phyloP scores from a whole-genome alignment of 2,888 invertebrate species.

The Nymphalis polychloros region DNA sequence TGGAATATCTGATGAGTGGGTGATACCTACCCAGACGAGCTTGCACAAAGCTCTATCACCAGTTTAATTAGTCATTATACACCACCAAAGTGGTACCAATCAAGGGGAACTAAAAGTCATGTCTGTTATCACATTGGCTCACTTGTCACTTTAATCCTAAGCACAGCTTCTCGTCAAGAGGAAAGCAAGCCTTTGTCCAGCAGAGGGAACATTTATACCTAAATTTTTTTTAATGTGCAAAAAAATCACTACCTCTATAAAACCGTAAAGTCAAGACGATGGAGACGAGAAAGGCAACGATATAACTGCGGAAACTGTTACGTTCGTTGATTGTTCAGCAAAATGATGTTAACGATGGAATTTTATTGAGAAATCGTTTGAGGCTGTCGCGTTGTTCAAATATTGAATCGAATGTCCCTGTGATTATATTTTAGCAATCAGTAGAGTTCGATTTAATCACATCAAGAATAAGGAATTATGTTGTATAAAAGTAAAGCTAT shows the following conservation, averaged over 20 bases:
- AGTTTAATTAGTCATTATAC: too few relatives aligned
- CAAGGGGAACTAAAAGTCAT: too few relatives aligned
- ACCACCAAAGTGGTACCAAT: too few relatives aligned
- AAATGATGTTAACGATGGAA: constrained; percentile 20
- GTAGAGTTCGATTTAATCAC: constrained; percentile 6
- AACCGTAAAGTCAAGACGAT: background rate
- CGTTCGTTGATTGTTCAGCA: constrained; percentile 18
- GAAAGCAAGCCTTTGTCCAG: too few relatives aligned
- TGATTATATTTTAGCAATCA: constrained; percentile 2
- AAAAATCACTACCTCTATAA: background rate
- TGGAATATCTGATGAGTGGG: too few relatives aligned
- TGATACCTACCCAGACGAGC: too few relatives aligned
- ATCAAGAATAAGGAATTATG: background rate
- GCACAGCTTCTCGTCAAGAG: too few relatives aligned
- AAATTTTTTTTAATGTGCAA: background rate
- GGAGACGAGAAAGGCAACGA: constrained; percentile 3
- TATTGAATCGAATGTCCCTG: constrained; percentile 30
- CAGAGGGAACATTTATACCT: background rate
- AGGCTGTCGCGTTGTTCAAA: constrained; percentile 31
- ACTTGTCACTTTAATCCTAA: too few relatives aligned
- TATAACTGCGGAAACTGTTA: constrained; percentile 16
- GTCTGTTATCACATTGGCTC: too few relatives aligned
- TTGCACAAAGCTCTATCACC: too few relatives aligned
- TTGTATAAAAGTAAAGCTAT: too few relatives aligned
- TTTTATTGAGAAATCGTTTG: constrained; percentile 17